Percentiles rank a stretch among this genome's conserved stretches.
phyloP scores from a whole-genome alignment of 2,888 invertebrate species.

The Colostygia pectinataria region DNA sequence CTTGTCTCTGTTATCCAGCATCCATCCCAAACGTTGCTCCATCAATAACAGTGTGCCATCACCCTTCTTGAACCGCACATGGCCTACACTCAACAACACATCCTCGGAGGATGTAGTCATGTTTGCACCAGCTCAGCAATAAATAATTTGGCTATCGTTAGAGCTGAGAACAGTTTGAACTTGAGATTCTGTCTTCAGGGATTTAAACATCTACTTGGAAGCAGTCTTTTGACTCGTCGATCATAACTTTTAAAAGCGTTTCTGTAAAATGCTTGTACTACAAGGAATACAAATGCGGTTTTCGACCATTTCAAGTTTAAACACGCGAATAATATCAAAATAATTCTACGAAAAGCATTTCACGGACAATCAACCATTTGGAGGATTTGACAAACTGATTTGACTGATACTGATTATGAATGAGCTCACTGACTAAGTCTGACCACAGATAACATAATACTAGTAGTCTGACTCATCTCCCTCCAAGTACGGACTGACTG shows the following conservation, averaged over 20 bases:
- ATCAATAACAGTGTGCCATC: slow-evolving; percentile 98
- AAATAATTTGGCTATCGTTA: slow-evolving; percentile 22
- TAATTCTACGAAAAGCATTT: slow-evolving; percentile 63
- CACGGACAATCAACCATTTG: slow-evolving; percentile 65
- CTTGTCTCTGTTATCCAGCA: slow-evolving; percentile 95
- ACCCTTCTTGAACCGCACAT: slow-evolving; percentile 97
- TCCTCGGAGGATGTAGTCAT: slow-evolving; percentile 97
- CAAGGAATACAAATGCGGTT: slow-evolving; percentile 34
- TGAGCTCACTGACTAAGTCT: too few species aligned
- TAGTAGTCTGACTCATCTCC: too few species aligned
- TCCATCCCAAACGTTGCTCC: slow-evolving; percentile 98
- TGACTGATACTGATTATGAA: neutral
- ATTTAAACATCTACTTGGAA: slow-evolving; percentile 9
- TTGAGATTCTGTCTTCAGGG: slow-evolving; percentile 27
- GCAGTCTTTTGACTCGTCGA: slow-evolving; percentile 4
- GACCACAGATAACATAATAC: too few species aligned
- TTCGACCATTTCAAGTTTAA: slow-evolving; percentile 45
- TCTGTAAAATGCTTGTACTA: slow-evolving; percentile 17
- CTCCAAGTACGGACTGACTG: neutral
- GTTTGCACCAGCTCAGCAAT: slow-evolving; percentile 29
- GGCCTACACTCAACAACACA: slow-evolving; percentile 94
- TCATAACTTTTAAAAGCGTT: slow-evolving; percentile 7
- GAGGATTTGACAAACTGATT: slow-evolving; percentile 60
- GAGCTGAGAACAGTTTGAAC: slow-evolving; percentile 41
- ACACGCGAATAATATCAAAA: slow-evolving; percentile 53